A percentile compares a stretch with the other conserved stretches of the same genome.
Evolutionary conservation across 2,797 vertebrate species (phyloP).

Genomic region (Microhierax caerulescens): DNA sequence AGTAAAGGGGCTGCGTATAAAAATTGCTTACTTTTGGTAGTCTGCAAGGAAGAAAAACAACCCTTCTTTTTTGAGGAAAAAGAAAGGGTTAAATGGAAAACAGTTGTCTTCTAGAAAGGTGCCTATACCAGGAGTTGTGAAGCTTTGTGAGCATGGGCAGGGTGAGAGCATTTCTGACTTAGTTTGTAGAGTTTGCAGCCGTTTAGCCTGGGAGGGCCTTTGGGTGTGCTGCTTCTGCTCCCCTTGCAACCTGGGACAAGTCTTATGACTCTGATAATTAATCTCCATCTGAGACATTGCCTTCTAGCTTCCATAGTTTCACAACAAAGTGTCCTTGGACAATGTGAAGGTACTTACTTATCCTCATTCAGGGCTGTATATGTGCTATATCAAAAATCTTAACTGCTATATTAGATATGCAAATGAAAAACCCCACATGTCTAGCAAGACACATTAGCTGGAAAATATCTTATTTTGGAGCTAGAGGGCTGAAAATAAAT

Average conservation of each 20-base stretch:
- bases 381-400: background rate
- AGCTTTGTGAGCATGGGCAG: background rate
- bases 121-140: background rate
- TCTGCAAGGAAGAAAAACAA: background rate
- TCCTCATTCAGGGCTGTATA: background rate
- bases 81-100: background rate
- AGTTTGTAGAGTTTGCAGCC: background rate
- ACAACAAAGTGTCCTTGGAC: background rate
- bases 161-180: background rate
- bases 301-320: background rate
- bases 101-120: background rate
- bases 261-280: background rate
- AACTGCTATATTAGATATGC: background rate
- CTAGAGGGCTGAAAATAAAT: slow-evolving; percentile 26
- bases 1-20: background rate
- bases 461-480: slow-evolving; percentile 40
- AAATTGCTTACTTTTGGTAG: background rate
- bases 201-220: background rate
- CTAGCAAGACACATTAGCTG: slow-evolving; percentile 16
- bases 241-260: background rate
- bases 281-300: background rate
- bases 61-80: background rate
- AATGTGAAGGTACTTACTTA: background rate
- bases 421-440: background rate
- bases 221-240: background rate